These are phyloP conservation scores for Drosophila pullipes DNA, from an alignment of 2,888 invertebrate species.

Conservation along the genomic window DNA sequence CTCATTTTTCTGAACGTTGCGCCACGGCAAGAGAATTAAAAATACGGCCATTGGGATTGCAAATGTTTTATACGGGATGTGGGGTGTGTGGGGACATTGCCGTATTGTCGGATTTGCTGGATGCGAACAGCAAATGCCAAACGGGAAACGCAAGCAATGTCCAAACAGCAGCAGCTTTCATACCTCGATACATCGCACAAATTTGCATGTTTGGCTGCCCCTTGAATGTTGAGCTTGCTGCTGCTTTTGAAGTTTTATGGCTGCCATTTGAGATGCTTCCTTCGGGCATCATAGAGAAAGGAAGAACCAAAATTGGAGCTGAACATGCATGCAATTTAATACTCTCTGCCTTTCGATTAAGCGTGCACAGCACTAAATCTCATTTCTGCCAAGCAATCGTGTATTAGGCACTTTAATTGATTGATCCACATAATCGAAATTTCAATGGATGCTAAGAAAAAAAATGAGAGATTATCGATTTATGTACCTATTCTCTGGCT, in stretches of 20 bases:
- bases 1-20: conserved; percentile 43
- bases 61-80: not conserved
- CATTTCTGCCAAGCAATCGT: not conserved
- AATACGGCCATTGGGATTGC: conserved; percentile 43
- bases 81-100: not conserved
- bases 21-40: conserved; percentile 50
- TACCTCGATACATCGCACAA: conserved; percentile 59
- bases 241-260: conserved; percentile 74
- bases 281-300: not conserved
- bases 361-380: not conserved
- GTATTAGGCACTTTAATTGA: not conserved
- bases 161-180: conserved; percentile 52
- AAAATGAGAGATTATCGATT: not conserved
- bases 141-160: conserved; percentile 17
- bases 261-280: conserved; percentile 61
- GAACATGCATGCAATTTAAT: conserved; percentile 1
- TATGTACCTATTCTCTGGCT: not conserved
- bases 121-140: conserved; percentile 4
- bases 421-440: not conserved
- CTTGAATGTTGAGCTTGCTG: conserved; percentile 48
- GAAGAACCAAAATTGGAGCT: not conserved
- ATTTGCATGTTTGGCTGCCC: conserved; percentile 69
- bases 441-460: not conserved
- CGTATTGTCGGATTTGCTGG: conserved; percentile 3
- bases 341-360: not conserved